Conservation (phyloP, 2,797 vertebrate genomes). For the Enteromius viviparus region DNA sequence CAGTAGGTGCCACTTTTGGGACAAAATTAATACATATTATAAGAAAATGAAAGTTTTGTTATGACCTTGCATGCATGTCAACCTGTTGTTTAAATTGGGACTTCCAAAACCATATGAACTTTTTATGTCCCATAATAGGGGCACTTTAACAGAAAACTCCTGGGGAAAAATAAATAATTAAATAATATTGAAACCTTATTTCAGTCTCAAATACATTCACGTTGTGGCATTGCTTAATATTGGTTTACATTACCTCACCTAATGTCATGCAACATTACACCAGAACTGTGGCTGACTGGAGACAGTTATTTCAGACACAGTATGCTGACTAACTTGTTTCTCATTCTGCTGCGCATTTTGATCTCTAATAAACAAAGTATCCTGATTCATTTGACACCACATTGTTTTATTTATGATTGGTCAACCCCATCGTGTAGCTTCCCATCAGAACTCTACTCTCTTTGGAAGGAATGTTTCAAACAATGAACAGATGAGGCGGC, state of each 20-base stretch:
- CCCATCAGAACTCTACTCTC: not conserved
- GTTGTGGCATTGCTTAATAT: not conserved
- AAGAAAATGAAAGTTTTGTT: too few species aligned
- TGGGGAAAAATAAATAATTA: too few species aligned
- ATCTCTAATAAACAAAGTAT: not conserved
- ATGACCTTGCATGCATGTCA: too few species aligned
- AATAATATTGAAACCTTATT: not conserved
- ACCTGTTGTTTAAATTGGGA: too few species aligned
- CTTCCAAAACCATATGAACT: too few species aligned
- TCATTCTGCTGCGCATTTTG: not conserved
- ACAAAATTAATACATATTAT: too few species aligned
- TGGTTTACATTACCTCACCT: not conserved
- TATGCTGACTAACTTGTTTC: not conserved
- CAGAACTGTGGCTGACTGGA: not conserved
- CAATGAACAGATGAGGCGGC: not conserved
- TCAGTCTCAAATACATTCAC: not conserved
- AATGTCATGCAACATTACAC: slow-evolving; percentile 32
- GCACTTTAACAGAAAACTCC: not conserved
- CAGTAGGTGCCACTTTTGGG: too few species aligned
- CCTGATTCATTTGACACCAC: slow-evolving; percentile 8
- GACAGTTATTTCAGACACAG: not conserved
- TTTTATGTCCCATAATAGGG: too few species aligned
- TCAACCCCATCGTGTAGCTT: not conserved
- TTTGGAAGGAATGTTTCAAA: not conserved
- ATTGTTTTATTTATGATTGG: slow-evolving; percentile 2